A percentile compares a stretch with the other conserved stretches of the same genome.
Evolutionary conservation across 2,113 vertebrate species (phyloP).

Genomic region (Pyxicephalus adspersus): DNA sequence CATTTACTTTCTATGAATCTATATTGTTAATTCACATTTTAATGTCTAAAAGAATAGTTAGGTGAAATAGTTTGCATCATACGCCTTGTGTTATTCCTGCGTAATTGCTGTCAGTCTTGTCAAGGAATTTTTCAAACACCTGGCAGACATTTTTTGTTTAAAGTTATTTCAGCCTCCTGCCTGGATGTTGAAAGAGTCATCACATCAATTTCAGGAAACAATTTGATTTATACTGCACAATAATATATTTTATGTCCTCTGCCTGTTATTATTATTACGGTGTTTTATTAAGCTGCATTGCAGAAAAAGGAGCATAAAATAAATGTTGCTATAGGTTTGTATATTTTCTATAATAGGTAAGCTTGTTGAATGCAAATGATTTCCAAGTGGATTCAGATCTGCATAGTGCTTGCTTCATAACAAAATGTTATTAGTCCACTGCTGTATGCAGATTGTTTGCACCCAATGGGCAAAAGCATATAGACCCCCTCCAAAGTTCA

Average conservation of each 20-base stretch:
- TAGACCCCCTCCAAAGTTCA: too few species aligned
- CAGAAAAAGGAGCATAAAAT: constrained; percentile 27
- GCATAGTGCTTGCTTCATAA: too few species aligned
- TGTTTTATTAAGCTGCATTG: constrained; percentile 33
- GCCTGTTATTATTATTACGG: constrained; percentile 40
- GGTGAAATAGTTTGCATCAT: neutral
- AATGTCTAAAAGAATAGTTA: constrained; percentile 22
- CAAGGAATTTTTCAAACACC: constrained; percentile 49
- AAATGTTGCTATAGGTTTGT: constrained; percentile 14
- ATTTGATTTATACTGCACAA: constrained; percentile 52
- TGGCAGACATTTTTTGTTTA: constrained; percentile 51
- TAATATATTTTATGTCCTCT: constrained; percentile 40
- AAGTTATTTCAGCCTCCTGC: constrained; percentile 45
- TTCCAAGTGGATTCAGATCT: too few species aligned
- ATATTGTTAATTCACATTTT: neutral
- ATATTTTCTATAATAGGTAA: neutral
- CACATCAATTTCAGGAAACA: constrained; percentile 49
- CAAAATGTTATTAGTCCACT: too few species aligned
- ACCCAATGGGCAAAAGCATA: too few species aligned
- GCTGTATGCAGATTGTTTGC: too few species aligned
- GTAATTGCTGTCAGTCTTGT: constrained; percentile 49
- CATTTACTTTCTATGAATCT: neutral
- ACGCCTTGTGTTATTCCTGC: constrained; percentile 12
- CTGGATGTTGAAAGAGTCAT: constrained; percentile 50
- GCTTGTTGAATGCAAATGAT: too few species aligned